Percentiles rank a stretch among this genome's conserved stretches.
phyloP scores from a whole-genome alignment of 2,797 vertebrate species.

The Mustela erminea region DNA sequence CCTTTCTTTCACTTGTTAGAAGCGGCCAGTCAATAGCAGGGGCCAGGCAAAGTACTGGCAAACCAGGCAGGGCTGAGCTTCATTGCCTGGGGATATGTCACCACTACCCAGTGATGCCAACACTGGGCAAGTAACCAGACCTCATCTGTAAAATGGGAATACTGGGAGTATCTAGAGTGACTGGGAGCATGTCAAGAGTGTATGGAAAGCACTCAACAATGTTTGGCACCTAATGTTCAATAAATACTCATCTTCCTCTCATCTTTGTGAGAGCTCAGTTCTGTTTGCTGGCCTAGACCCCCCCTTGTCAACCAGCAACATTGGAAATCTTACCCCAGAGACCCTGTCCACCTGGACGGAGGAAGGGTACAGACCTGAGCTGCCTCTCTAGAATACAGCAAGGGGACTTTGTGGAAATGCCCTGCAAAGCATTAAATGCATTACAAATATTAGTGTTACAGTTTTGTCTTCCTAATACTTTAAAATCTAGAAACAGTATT shows the following conservation, averaged over 20 bases:
- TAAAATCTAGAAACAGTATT: not conserved
- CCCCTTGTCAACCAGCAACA: not conserved
- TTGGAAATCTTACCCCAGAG: not conserved
- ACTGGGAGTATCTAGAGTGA: not conserved
- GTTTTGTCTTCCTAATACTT: not conserved
- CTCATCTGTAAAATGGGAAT: not conserved
- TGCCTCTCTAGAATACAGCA: not conserved
- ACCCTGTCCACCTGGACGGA: not conserved
- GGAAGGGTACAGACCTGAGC: not conserved
- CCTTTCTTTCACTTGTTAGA: not conserved
- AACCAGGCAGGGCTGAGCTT: not conserved
- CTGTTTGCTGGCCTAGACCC: not conserved
- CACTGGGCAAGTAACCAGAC: not conserved
- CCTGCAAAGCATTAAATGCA: conserved; percentile 8
- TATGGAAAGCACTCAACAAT: not conserved
- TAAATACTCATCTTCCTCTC: not conserved
- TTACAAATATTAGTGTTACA: not conserved
- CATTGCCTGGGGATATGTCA: not conserved
- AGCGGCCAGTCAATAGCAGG: not conserved
- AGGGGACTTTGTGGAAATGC: not conserved
- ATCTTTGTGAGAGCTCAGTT: not conserved
- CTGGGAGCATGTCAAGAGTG: not conserved
- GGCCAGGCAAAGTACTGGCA: not conserved
- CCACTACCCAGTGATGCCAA: not conserved
- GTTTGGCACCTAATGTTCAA: too few species aligned